phyloP scores from a whole-genome alignment of 2,888 invertebrate genomes.

The Barypeithes pellucidus region DNA sequence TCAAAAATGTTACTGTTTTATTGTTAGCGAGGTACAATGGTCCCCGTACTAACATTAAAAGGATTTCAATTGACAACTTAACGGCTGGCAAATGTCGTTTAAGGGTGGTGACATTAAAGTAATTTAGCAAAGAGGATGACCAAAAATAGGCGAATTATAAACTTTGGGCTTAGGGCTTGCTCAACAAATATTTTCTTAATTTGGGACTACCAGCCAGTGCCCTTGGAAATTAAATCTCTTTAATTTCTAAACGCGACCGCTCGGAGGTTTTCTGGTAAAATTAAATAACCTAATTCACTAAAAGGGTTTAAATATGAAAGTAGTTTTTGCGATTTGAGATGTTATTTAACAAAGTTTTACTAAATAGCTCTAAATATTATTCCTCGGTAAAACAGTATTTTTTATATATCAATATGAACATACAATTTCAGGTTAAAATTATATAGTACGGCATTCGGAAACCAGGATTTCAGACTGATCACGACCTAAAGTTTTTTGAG shows the following conservation, averaged over 20 bases:
- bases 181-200: neutral
- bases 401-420: too few relatives aligned
- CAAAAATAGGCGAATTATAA: constrained; percentile 4
- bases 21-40: too few relatives aligned
- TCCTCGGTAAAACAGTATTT: too few relatives aligned
- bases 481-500: too few relatives aligned
- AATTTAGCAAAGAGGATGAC: neutral
- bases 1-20: too few relatives aligned
- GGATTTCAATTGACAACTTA: neutral
- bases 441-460: too few relatives aligned
- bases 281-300: neutral
- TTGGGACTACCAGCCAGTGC: neutral
- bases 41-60: too few relatives aligned
- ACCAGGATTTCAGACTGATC: too few relatives aligned
- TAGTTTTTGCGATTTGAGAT: too few relatives aligned
- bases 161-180: constrained; percentile 4
- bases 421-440: too few relatives aligned
- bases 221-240: constrained; percentile 2
- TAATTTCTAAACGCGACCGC: neutral
- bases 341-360: too few relatives aligned
- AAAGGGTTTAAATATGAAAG: neutral
- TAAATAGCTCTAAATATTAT: too few relatives aligned
- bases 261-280: neutral
- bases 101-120: neutral
- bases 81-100: neutral